Base-by-base conservation (phyloP, 2,888 invertebrate species). In the Lypha dubia region DNA sequence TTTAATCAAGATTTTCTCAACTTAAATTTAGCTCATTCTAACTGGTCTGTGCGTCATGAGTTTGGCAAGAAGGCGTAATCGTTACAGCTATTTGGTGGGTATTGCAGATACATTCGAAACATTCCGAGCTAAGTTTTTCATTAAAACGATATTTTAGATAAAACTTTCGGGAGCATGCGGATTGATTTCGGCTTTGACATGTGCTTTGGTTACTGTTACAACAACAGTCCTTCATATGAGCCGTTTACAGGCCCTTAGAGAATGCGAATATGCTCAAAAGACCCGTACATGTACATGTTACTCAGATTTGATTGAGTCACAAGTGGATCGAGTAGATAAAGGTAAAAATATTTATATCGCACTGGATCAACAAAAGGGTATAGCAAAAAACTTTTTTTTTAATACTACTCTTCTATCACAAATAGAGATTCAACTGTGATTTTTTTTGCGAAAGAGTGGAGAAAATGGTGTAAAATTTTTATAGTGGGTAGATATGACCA, bases 221-320 rank as follows among this genome's bases (percentile, higher is more conserved):
- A 98, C 97, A 0, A 97, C 97, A 0, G 97, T 98, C 44, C 95
- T 97, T 88, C 98, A 98, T 92, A 97, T 98, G 97, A 95, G 95
- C 91, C 95, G 97, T 84, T 93, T 98, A 58, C 97, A 98, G 92
- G 96, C 97, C 0, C 92, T 98, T 15, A 94, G 96, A 86, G 97
- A 97, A 91, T 98, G 98, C 89, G 96, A 97, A 88, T 97, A 97
- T 91, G 97, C 96, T 0, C 95, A 95, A 88, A 94, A 95, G 90
- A 95, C 96, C 0, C 93, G 95, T 84, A 96, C 96, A 0, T 92
- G 97, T 90, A 96, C 96, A 38, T 96, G 96, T 87, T 96, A 95
- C 90, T 95, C 96, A 0, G 94, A 95, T 88, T 93, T 95, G 7
- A 94, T 95, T 0, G 95, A 96, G 88, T 93, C 94, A 0, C 95